A percentile compares a stretch with the other conserved stretches of the same genome.
Evolutionary conservation across 2,113 vertebrate species (phyloP).

Genomic region (Noturus placidus): DNA sequence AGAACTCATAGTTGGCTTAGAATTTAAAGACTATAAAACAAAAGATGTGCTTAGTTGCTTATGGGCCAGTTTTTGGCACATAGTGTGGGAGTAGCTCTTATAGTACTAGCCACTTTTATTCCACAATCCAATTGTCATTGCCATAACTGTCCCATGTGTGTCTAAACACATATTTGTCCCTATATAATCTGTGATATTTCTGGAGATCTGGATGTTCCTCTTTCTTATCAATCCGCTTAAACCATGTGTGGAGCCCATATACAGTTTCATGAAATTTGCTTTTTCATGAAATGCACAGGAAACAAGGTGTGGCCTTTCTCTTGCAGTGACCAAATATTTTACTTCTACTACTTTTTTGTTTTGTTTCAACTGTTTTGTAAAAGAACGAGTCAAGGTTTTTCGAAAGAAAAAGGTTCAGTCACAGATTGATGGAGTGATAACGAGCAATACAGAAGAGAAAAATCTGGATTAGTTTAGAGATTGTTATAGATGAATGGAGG

Average conservation of each 20-base stretch:
- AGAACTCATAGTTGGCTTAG: neutral
- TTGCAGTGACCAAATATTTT: neutral
- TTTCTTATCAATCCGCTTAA: neutral
- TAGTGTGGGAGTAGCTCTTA: neutral
- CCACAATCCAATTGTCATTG: neutral
- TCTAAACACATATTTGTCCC: neutral
- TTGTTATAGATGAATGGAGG: neutral
- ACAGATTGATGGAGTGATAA: neutral
- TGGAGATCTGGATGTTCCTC: neutral
- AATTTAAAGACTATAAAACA: neutral
- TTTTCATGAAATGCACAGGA: neutral
- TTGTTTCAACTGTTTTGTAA: neutral
- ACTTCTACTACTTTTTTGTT: neutral
- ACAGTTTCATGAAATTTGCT: neutral
- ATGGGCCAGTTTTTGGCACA: neutral
- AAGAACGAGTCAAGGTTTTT: neutral
- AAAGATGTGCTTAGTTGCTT: neutral
- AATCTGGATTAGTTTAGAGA: neutral
- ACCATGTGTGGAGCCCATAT: neutral
- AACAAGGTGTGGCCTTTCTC: neutral
- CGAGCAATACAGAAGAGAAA: neutral
- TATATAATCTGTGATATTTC: neutral
- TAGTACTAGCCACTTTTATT: neutral
- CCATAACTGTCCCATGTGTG: neutral
- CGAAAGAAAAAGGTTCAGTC: neutral